A percentile compares a stretch with the other conserved stretches of the same genome.
phyloP scores from a whole-genome alignment of 1,140 invertebrate genomes.

The Diabrotica virgifera region DNA sequence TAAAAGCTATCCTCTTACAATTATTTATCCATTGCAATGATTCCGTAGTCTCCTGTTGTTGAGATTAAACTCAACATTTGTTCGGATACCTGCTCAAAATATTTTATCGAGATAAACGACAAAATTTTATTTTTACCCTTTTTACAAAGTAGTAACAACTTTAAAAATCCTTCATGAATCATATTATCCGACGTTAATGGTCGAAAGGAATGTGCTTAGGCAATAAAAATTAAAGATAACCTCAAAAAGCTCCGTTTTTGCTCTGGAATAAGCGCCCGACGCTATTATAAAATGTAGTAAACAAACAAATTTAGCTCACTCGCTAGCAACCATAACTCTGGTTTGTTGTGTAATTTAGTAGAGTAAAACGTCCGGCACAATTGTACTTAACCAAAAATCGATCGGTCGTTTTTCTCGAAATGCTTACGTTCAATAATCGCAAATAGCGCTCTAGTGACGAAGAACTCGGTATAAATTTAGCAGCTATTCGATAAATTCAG shows the following conservation, averaged over 20 bases:
- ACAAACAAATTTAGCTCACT: slow-evolving; percentile 11
- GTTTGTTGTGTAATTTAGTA: slow-evolving; percentile 14
- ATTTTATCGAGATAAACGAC: too few species aligned
- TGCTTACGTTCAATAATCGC: neutral
- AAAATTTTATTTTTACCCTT: too few species aligned
- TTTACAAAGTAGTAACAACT: too few species aligned
- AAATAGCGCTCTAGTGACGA: neutral
- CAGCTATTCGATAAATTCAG: too few species aligned
- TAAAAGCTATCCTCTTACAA: too few species aligned
- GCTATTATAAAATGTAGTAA: slow-evolving; percentile 15
- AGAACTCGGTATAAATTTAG: too few species aligned
- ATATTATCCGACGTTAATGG: too few species aligned
- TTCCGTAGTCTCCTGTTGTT: too few species aligned
- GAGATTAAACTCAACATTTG: too few species aligned
- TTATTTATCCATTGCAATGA: too few species aligned
- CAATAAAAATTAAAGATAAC: slow-evolving; percentile 8
- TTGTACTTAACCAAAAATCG: slow-evolving; percentile 9
- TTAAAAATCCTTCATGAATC: too few species aligned
- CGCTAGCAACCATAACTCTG: slow-evolving; percentile 4
- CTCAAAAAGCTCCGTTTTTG: neutral
- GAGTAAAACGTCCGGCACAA: slow-evolving; percentile 7
- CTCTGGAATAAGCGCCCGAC: neutral
- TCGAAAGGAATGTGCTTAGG: neutral
- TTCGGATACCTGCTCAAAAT: too few species aligned
- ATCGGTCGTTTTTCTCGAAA: slow-evolving; percentile 6